Evolutionary conservation across 2,113 vertebrate species (phyloP).

Genomic region (Rhinolophus sinicus): DNA sequence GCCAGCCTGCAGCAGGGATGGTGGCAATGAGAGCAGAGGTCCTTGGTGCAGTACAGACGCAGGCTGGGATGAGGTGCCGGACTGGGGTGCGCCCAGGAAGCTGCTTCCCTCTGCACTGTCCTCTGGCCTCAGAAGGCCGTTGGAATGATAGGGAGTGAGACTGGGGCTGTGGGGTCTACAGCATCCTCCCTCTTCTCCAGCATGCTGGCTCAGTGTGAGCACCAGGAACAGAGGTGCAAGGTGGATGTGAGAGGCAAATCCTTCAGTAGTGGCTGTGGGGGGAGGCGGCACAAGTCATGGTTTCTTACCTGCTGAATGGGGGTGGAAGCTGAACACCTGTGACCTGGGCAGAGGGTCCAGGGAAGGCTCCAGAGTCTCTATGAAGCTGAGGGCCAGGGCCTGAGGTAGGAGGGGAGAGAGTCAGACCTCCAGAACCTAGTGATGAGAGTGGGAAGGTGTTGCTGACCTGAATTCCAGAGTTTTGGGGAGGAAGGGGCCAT

Average conservation of each 20-base stretch:
- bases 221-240: neutral
- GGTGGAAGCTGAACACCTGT: neutral
- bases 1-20: neutral
- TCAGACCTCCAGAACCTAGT: neutral
- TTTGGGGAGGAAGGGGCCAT: neutral
- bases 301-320: neutral
- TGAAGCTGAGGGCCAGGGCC: neutral
- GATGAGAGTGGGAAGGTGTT: neutral
- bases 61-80: neutral
- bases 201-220: neutral
- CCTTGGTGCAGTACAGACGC: conserved; percentile 50
- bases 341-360: neutral
- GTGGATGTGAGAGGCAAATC: neutral
- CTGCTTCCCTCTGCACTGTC: neutral
- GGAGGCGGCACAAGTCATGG: neutral
- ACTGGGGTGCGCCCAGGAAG: neutral
- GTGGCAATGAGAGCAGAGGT: neutral
- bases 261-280: neutral
- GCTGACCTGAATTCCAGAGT: conserved; percentile 57
- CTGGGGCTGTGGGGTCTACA: neutral
- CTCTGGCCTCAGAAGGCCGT: neutral
- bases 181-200: neutral
- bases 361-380: neutral
- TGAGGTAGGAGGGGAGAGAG: neutral
- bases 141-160: neutral